Percentiles rank a stretch among this genome's conserved stretches.
phyloP scores from a whole-genome alignment of 1,140 invertebrate species.

The Rhagoletis zephyria region DNA sequence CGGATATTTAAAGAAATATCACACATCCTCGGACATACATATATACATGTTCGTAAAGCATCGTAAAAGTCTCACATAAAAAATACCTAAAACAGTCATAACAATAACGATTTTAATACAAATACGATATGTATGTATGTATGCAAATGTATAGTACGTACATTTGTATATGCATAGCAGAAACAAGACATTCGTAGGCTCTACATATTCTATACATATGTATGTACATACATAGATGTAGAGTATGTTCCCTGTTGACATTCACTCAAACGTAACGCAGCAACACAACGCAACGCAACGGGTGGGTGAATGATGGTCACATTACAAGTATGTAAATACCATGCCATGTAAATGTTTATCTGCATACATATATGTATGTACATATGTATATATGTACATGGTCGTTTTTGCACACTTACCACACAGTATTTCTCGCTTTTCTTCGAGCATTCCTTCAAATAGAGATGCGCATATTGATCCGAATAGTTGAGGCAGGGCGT shows the following conservation, averaged over 20 bases:
- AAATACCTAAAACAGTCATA: background rate
- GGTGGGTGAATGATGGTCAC: background rate
- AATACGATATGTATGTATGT: background rate
- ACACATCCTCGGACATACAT: background rate
- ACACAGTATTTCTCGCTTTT: constrained; percentile 80
- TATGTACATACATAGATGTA: background rate
- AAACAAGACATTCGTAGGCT: background rate
- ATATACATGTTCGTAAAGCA: background rate
- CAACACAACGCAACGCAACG: too few species aligned
- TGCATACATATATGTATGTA: background rate
- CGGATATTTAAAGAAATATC: background rate
- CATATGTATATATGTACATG: constrained; percentile 27
- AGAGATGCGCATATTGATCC: constrained; percentile 76
- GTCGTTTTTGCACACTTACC: constrained; percentile 75
- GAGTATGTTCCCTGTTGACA: too few species aligned
- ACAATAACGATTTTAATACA: constrained; percentile 25
- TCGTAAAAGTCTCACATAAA: constrained; percentile 16
- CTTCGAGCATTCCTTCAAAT: constrained; percentile 79
- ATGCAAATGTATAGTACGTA: background rate
- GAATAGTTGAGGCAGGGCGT: constrained; percentile 85
- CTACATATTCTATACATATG: background rate
- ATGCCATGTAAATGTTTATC: background rate
- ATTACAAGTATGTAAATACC: too few species aligned
- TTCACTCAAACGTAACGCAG: too few species aligned
- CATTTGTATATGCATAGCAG: background rate